Evolutionary conservation across 1,140 invertebrate genomes (phyloP), one percentile per base, ranked within the genome.

Genomic region (Nilaparvata lugens): DNA sequence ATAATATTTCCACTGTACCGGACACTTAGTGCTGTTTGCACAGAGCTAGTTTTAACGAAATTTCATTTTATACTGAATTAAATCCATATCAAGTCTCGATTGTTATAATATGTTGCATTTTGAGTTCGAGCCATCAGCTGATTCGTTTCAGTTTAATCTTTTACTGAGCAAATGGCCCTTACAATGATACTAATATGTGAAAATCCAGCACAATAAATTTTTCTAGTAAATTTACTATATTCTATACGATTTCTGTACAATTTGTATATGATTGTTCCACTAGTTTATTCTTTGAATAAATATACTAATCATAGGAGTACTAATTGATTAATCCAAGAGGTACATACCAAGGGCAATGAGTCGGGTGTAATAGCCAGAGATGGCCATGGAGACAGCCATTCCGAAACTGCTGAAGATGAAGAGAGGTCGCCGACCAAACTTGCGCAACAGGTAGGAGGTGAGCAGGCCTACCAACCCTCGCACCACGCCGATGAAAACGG

Each of bases 401-500:
- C 77, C 76, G 1, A 78, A 31, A 1, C 73, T 69, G 14, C 78
- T 81, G 5, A 74, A 58, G 58, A 81, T 78, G 43, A 78, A 76
- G 1, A 82, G 66, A 0, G 74, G 65, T 24, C 81, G 72, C 53
- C 81, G 69, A 11, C 74, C 74, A 62, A 73, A 82, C 14, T 72
- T 70, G 48, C 75, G 71, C 5, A 82, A 63, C 55, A 82, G 65
- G 66, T 73, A 79, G 1, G 78, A 79, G 53, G 79, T 81, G 1
- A 79, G 66, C 65, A 80, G 73, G 11, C 79, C 80, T 66, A 81
- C 79, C 9, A 85, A 51, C 51, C 88, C 81, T 52, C 85, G 78
- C 0, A 85, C 81, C 0, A 78, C 62, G 13, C 84, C 85, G 48
- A 88, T 76, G 5, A 85, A 68, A 40, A 85, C 79, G 3, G 85